Evolutionary conservation across 1,140 invertebrate genomes (phyloP).

Genomic region (Atta texana): DNA sequence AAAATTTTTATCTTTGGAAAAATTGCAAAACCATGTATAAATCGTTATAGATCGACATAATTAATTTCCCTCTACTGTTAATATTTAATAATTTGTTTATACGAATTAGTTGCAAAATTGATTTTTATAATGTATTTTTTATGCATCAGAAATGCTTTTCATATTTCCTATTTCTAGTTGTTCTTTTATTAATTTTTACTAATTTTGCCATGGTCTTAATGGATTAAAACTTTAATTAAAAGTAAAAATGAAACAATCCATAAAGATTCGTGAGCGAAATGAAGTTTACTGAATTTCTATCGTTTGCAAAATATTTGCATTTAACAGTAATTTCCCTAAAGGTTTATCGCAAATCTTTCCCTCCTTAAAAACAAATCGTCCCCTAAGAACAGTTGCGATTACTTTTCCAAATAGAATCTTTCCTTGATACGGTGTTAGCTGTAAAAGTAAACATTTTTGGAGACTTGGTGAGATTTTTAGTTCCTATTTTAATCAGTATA

Average conservation of each 20-base stretch:
- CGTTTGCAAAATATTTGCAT: constrained; percentile 3
- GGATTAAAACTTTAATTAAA: not conserved
- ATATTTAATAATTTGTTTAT: no score
- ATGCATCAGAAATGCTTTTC: no score
- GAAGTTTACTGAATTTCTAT: not conserved
- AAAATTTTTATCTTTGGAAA: no score
- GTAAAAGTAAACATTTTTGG: constrained; percentile 15
- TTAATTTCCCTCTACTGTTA: no score
- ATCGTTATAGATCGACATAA: no score
- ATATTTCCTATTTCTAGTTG: not conserved
- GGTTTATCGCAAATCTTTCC: constrained; percentile 5
- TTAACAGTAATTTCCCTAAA: not conserved
- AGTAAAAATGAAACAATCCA: not conserved
- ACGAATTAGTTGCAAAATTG: not conserved
- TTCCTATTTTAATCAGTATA: not conserved
- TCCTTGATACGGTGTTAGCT: constrained; percentile 36
- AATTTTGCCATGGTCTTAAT: no score
- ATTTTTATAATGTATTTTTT: not conserved
- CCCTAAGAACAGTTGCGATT: not conserved
- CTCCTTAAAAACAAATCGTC: constrained; percentile 8
- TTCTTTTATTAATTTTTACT: not conserved
- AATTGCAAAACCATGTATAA: no score
- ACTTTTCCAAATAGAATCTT: constrained; percentile 31
- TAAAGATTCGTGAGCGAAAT: constrained; percentile 1
- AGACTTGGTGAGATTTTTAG: not conserved